These are phyloP conservation scores for Drosophila sucinea DNA, from an alignment of 1,140 invertebrate species.

Conservation along the genomic window DNA sequence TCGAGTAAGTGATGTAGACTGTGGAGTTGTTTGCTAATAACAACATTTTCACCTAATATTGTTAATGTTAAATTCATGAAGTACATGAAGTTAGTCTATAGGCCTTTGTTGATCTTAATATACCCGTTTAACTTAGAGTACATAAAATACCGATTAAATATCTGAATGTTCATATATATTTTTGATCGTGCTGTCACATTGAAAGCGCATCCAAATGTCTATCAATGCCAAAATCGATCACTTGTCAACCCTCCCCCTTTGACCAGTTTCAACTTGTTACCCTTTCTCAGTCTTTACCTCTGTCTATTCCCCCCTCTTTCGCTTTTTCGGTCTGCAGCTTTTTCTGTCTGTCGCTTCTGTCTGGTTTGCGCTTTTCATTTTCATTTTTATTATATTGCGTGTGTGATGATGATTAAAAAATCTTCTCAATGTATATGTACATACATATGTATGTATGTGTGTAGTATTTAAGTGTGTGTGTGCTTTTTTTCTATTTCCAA, in stretches of 20 bases:
- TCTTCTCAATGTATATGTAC: slow-evolving; percentile 22
- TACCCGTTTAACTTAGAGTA: no score
- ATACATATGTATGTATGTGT: slow-evolving; percentile 16
- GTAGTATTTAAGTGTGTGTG: slow-evolving; percentile 18
- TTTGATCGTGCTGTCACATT: not conserved
- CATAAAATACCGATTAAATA: no score
- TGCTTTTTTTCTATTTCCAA: slow-evolving; percentile 20
- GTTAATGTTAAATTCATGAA: no score
- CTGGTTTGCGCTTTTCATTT: slow-evolving; percentile 18
- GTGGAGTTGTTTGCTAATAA: not conserved
- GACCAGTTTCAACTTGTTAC: not conserved
- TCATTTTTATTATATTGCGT: slow-evolving; percentile 21
- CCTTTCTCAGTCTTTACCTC: not conserved
- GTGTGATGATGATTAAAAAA: slow-evolving; percentile 18
- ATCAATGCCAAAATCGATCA: not conserved
- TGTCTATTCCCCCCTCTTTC: no score
- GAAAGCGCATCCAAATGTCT: not conserved
- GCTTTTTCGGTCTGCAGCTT: not conserved
- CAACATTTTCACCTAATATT: not conserved
- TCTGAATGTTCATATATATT: no score
- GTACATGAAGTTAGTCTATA: no score
- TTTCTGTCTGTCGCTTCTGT: not conserved
- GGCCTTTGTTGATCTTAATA: no score
- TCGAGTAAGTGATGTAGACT: not conserved
- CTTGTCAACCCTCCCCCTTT: not conserved